Base-by-base conservation (phyloP, 23 tunicate genomes). In the Trididemnum nubilum region DNA sequence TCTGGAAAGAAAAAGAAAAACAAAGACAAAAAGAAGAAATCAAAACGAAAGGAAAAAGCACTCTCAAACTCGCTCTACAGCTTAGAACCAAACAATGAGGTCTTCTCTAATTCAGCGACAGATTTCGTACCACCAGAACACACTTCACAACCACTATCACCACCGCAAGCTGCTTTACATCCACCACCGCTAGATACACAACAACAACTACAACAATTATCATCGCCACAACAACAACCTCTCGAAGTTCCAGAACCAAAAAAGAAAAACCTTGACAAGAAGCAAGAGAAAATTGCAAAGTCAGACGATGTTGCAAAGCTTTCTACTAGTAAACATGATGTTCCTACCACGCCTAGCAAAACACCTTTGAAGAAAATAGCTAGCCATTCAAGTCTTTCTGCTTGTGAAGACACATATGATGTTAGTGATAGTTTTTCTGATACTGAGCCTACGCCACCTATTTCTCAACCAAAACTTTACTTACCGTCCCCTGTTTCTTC, bases 1-100 rank as follows among this genome's bases (percentile, higher is more conserved):
- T 38, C 50, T 22, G 85, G 85, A 3, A 88, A 93, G 81, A 80
- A 86, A 64, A 93, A 87, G 81, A 93, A 63, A 71, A 76, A 71
- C 36, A 78, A 83, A 57, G 88, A 87, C 22, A 87, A 87, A 50
- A 93, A 93, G 87, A 87, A 88, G 64, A 93, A 88, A 84, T 36
- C 75, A 0, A 93, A 87, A 81, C 71, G 66, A 28, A 92, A 92
- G 40, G 61, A 82, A 36, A 52, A 34, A 36, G 58, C 73, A 27
- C 34, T 66, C 30, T 78, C 84, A 31, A 81, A 76, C 25, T 61
- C 52, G 0, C 77, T 52, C 36, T 77, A 67, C n/a, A 57, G 7
- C 34, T 18, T 36, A 0, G 64, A 85, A 77, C 21, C 82, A 23
- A 59, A 34, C 40, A 36, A 72, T 54, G 81, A 57, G 12, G 59